A percentile compares a stretch with the other conserved stretches of the same genome.
Evolutionary conservation across 1,140 invertebrate species (phyloP).

Genomic region (Rhynchophorus ferrugineus): DNA sequence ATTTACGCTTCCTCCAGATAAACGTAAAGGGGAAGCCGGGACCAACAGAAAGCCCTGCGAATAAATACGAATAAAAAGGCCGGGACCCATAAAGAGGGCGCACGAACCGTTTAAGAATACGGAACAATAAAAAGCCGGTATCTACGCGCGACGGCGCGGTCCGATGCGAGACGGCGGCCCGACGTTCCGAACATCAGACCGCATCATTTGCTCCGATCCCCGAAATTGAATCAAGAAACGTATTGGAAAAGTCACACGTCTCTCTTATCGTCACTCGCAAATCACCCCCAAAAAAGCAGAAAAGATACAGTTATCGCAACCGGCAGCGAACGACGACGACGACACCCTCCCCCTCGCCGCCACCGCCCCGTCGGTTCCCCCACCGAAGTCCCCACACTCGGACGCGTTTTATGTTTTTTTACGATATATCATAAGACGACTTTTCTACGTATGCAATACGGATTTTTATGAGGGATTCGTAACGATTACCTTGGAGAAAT

Average conservation of each 20-base stretch:
- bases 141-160: too few species aligned
- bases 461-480: constrained; percentile 30
- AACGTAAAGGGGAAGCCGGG: too few species aligned
- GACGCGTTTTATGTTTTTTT: constrained; percentile 33
- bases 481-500: constrained; percentile 25
- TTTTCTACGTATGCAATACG: constrained; percentile 34
- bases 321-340: neutral
- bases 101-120: too few species aligned
- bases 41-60: too few species aligned
- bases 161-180: too few species aligned
- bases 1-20: too few species aligned
- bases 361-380: too few species aligned
- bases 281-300: constrained; percentile 28
- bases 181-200: too few species aligned
- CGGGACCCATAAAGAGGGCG: too few species aligned
- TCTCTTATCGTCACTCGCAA: constrained; percentile 20
- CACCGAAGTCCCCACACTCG: constrained; percentile 2
- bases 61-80: too few species aligned
- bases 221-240: constrained; percentile 24
- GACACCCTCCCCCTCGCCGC: constrained; percentile 25
- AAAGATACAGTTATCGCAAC: constrained; percentile 32
- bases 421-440: constrained; percentile 35
- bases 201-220: constrained; percentile 21
- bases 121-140: too few species aligned
- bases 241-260: constrained; percentile 23